A percentile compares a stretch with the other conserved stretches of the same genome.
These are phyloP conservation scores for Megaptera novaeangliae DNA, from an alignment of 2,113 vertebrate species.

Conservation along the genomic window DNA sequence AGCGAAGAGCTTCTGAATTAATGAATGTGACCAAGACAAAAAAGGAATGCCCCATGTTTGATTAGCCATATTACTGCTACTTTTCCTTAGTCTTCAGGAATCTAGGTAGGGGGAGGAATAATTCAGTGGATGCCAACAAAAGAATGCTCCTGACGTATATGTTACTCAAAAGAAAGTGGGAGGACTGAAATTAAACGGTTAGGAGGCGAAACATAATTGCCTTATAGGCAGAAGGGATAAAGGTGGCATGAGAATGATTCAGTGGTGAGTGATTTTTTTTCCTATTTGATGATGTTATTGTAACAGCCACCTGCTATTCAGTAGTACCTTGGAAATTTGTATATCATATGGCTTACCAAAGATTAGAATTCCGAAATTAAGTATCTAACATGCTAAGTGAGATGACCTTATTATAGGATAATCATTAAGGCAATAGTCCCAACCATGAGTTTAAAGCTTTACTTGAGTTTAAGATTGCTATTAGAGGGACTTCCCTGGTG, in stretches of 20 bases:
- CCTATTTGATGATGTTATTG: background rate
- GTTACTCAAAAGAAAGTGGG: background rate
- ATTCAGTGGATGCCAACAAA: background rate
- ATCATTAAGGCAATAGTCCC: background rate
- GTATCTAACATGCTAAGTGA: background rate
- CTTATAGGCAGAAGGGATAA: background rate
- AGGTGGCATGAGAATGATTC: background rate
- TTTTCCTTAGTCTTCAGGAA: background rate
- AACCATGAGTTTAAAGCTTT: background rate
- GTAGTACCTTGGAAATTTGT: background rate
- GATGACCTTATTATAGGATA: background rate
- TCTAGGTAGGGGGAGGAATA: background rate
- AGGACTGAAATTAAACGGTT: background rate
- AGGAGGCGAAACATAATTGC: background rate
- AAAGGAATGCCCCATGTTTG: background rate
- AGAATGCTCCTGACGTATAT: background rate
- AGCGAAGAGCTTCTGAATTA: background rate
- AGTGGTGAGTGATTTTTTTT: background rate
- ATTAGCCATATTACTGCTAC: background rate
- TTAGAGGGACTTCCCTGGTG: background rate
- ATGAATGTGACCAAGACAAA: background rate
- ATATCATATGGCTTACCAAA: background rate
- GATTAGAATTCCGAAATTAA: slow-evolving; percentile 39
- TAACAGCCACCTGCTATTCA: background rate
- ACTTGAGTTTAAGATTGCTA: background rate